Base-by-base conservation (phyloP, 2,113 vertebrate genomes). In the Tringa solitaria region DNA sequence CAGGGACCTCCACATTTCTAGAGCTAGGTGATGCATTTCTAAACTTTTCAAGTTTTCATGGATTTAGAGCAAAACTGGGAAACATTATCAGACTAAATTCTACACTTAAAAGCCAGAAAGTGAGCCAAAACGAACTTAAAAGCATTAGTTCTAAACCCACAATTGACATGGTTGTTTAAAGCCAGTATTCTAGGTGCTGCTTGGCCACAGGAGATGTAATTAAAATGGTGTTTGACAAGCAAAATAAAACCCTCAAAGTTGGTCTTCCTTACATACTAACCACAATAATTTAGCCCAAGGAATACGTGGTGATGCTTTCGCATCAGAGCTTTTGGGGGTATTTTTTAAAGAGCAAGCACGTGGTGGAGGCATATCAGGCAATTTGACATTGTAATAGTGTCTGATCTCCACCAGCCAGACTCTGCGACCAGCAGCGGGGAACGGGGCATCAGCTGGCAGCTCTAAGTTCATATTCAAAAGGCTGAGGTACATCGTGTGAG, bases 401-500 rank as follows among this genome's bases (percentile, higher is more conserved):
- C 67, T 95, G 63, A 93, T 93, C 80, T 88, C 67, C 60, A 86
- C 79, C 83, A 92, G 87, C 28, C 88, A 96, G 70, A 41, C 35
- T 73, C 70, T 33, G 56, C 9, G 50, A 90, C 86, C 88, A 88
- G 82, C 85, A 84, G 86, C 2, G 0, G 59, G 72, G 85, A 95
- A 63, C 4, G 1, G 46, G 60, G 83, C 89, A 95, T 95, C 96
- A 96, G 89, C 96, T 96, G 96, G 96, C 89, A 92, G 79, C 63
- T 84, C 43, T 8, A 77, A 65, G 33, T 74, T 93, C 76, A 30
- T 63, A 84, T 87, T 93, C 80, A 65, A 92, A 95, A 74, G 72
- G 26, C 89, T 69, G 76, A 90, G 80, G 72, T 60, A 59, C 50
- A 21, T 86, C 83, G 90, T 84, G 56, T 68, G 81, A 93, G 51